Percentiles rank a stretch among this genome's conserved stretches.
Conservation (phyloP, 2,888 invertebrate species). For the Vesta saturnalis region DNA sequence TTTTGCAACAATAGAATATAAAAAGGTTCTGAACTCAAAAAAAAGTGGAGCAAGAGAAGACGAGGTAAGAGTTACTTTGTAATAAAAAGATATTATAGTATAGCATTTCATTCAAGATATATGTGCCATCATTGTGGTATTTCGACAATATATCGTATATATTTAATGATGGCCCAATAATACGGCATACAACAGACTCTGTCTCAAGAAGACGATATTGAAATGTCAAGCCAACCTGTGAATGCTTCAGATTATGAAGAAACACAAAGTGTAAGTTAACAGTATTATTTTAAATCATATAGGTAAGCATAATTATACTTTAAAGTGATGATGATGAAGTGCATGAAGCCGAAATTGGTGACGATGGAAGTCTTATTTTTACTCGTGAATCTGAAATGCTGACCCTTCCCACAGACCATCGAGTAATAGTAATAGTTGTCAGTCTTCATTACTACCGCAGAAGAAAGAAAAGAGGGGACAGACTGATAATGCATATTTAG, state of each 20-base stretch:
- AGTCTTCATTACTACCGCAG: background rate
- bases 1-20: no score
- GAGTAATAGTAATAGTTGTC: background rate
- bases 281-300: constrained; percentile 3
- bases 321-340: background rate
- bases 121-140: constrained; percentile 5
- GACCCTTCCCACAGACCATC: background rate
- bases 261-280: constrained; percentile 5
- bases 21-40: no score
- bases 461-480: background rate
- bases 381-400: background rate
- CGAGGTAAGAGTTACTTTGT: no score
- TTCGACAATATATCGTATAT: background rate
- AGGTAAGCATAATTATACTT: background rate
- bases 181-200: background rate
- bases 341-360: background rate
- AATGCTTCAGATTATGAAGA: background rate
- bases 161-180: constrained; percentile 3
- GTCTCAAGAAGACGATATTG: background rate
- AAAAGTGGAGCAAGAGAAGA: no score
- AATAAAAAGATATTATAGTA: background rate
- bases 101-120: background rate
- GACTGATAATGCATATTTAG: background rate
- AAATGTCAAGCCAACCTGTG: constrained; percentile 1
- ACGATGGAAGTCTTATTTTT: background rate